Evolutionary conservation across 1,140 invertebrate genomes (phyloP).

Genomic region (Drosophila dunni): DNA sequence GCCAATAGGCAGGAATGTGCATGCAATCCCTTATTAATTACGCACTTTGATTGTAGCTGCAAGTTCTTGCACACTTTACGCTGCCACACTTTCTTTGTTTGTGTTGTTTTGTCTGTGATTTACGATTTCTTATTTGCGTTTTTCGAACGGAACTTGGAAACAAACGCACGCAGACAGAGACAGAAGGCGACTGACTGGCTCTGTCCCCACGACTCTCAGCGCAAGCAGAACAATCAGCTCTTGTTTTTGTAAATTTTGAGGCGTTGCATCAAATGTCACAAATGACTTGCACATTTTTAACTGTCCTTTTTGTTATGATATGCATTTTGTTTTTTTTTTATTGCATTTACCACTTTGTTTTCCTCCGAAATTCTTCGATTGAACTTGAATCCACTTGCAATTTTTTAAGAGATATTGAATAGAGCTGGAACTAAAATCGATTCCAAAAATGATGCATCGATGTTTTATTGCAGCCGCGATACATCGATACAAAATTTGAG

Average conservation of each 20-base stretch:
- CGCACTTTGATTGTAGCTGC: slow-evolving; percentile 54
- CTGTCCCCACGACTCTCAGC: slow-evolving; percentile 35
- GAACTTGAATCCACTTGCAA: slow-evolving; percentile 47
- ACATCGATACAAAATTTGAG: no score
- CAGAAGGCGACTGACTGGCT: slow-evolving; percentile 68
- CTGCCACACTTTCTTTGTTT: slow-evolving; percentile 38
- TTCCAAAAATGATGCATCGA: no score
- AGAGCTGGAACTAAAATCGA: no score
- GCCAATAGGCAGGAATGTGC: slow-evolving; percentile 20
- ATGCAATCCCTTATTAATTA: slow-evolving; percentile 21
- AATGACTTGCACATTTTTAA: slow-evolving; percentile 32
- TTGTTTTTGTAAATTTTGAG: slow-evolving; percentile 65
- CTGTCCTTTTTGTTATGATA: neutral
- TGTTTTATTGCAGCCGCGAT: no score
- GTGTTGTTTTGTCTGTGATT: slow-evolving; percentile 48
- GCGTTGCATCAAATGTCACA: slow-evolving; percentile 27
- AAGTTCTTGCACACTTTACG: slow-evolving; percentile 39
- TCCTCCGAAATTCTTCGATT: slow-evolving; percentile 28
- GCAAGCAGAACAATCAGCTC: slow-evolving; percentile 29
- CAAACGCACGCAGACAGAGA: slow-evolving; percentile 75
- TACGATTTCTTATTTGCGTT: slow-evolving; percentile 59
- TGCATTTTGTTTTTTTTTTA: slow-evolving; percentile 17
- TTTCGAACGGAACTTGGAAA: slow-evolving; percentile 55
- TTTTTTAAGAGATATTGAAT: slow-evolving; percentile 33
- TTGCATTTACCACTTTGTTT: slow-evolving; percentile 33